Conservation (phyloP, 2,888 invertebrate genomes). For the Polia nebulosa region DNA sequence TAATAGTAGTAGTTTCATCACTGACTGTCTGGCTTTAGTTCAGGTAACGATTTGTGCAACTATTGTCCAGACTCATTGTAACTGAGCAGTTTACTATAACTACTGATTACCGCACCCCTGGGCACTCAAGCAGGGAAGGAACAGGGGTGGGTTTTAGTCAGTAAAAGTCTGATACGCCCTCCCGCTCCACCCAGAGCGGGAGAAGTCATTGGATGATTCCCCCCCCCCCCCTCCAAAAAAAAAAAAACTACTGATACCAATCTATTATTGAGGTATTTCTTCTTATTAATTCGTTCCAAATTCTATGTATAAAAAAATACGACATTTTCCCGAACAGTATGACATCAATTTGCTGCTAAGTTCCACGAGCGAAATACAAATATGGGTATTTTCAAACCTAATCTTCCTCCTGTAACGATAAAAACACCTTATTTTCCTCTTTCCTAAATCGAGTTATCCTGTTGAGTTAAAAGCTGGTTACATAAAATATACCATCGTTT, state of each 20-base stretch:
- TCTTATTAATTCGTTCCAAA: neutral
- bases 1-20: conserved; percentile 32
- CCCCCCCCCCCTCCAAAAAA: no score
- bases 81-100: neutral
- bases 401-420: conserved; percentile 7
- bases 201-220: no score
- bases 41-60: conserved; percentile 23
- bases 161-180: no score
- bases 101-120: no score
- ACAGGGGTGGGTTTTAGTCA: no score
- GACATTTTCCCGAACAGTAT: neutral
- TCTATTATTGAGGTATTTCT: neutral
- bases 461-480: conserved; percentile 15
- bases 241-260: no score
- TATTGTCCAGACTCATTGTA: conserved; percentile 6
- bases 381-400: neutral
- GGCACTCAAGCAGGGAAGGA: no score
- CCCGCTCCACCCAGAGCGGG: no score
- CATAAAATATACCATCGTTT: conserved; percentile 27
- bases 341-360: conserved; percentile 1
- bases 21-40: conserved; percentile 3
- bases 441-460: conserved; percentile 34
- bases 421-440: neutral
- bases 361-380: no score
- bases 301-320: neutral